Evolutionary conservation across 2,113 vertebrate genomes (phyloP).

Genomic region (Colius striatus): DNA sequence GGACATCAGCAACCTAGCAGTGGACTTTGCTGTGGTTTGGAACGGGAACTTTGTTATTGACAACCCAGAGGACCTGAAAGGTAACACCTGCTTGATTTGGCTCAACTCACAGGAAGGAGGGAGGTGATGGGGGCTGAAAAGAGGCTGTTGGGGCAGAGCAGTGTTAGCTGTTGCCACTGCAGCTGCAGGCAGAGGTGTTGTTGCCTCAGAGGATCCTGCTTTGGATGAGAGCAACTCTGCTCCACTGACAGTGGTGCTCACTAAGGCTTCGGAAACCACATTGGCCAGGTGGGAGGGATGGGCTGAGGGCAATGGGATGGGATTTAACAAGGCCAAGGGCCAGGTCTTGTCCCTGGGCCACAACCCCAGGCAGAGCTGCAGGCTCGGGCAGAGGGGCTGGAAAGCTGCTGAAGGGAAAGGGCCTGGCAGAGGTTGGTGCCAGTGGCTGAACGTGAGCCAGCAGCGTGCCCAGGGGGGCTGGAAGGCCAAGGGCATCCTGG

Average conservation of each 20-base stretch:
- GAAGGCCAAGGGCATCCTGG: background rate
- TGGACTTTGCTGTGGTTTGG: conserved; percentile 98
- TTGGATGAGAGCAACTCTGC: background rate
- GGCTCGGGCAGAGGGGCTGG: too few relatives aligned
- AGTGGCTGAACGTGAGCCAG: too few relatives aligned
- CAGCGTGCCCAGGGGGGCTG: too few relatives aligned
- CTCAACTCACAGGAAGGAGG: background rate
- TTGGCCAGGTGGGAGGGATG: too few relatives aligned
- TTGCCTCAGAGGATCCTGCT: background rate
- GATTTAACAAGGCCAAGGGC: too few relatives aligned
- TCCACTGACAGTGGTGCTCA: fast-evolving
- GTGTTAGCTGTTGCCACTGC: fast-evolving
- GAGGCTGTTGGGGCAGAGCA: background rate
- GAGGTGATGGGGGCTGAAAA: background rate
- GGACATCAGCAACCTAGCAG: conserved; percentile 93
- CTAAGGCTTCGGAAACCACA: background rate
- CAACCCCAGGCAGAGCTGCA: too few relatives aligned
- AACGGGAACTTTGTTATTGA: conserved; percentile 98
- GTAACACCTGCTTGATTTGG: conserved; percentile 64
- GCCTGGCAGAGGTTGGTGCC: too few relatives aligned
- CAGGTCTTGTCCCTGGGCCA: too few relatives aligned
- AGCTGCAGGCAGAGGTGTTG: fast-evolving
- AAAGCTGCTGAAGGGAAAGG: too few relatives aligned
- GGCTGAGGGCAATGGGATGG: too few relatives aligned
- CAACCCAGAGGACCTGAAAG: conserved; percentile 94